These are phyloP conservation scores for Heliothis virescens DNA, from an alignment of 1,140 invertebrate species.

Conservation along the genomic window DNA sequence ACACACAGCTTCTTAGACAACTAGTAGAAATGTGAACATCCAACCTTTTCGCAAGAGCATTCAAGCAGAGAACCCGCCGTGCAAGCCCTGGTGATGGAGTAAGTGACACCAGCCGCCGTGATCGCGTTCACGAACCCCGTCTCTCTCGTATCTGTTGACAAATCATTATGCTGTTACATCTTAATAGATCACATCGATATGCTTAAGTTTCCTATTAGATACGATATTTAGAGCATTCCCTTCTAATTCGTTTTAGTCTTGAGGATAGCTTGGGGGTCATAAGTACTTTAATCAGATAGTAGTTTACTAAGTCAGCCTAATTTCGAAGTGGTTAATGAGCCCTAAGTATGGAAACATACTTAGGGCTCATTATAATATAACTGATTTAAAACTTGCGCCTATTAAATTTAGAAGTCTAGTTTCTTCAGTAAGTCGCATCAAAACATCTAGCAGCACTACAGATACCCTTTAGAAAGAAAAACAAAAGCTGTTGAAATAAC, in stretches of 20 bases:
- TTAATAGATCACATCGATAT: no score
- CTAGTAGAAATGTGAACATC: background rate
- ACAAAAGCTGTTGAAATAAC: conserved; percentile 2
- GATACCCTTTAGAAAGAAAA: background rate
- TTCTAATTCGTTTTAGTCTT: no score
- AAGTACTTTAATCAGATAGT: no score
- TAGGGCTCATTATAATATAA: no score
- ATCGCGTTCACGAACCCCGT: conserved; percentile 98
- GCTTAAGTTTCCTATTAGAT: no score
- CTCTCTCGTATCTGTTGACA: conserved; percentile 93
- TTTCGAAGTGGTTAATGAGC: no score
- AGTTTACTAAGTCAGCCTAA: no score
- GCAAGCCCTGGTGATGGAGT: conserved; percentile 95
- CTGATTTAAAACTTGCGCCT: background rate
- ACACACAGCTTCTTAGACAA: background rate
- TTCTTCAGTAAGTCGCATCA: no score
- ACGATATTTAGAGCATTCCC: no score
- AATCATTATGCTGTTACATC: background rate
- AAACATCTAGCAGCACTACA: background rate
- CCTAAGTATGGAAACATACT: no score
- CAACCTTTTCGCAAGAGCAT: conserved; percentile 93
- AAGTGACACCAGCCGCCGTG: conserved; percentile 95
- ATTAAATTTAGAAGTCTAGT: no score
- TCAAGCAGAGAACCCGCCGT: conserved; percentile 94
- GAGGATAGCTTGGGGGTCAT: no score